phyloP scores from a whole-genome alignment of 2,797 vertebrate species.

The Pseudomugil gertrudae region DNA sequence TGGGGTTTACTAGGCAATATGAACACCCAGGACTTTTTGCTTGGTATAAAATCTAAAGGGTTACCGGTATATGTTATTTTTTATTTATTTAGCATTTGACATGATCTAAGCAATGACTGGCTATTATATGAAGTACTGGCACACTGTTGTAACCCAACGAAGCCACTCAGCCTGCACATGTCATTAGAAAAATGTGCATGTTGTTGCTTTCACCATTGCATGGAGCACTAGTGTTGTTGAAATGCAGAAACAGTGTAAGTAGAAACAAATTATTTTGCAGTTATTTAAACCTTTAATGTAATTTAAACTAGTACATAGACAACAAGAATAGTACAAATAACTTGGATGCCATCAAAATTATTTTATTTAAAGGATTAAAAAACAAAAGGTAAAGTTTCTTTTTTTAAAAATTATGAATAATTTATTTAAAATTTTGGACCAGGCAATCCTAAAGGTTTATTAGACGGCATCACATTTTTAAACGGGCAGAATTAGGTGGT shows the following conservation, averaged over 20 bases:
- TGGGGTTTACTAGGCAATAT: conserved; percentile 49
- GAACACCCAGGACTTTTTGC: conserved; percentile 59
- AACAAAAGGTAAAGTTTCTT: not conserved
- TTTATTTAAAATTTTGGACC: no score
- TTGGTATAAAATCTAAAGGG: conserved; percentile 36
- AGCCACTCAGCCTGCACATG: not conserved
- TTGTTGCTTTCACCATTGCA: no score
- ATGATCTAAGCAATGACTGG: no score
- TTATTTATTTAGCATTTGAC: no score
- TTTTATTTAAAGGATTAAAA: no score
- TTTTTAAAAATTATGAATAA: no score
- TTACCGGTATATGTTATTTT: no score
- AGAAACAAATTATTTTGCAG: not conserved
- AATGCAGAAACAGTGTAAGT: not conserved
- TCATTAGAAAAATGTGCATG: not conserved
- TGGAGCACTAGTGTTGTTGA: no score
- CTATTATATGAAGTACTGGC: not conserved
- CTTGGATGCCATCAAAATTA: not conserved
- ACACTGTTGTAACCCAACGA: not conserved
- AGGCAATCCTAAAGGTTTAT: no score
- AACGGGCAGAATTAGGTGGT: not conserved
- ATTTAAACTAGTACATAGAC: not conserved
- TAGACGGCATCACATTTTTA: not conserved
- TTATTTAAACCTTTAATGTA: not conserved
- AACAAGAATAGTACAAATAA: not conserved